Conservation (phyloP, 2,888 invertebrate species). For the Tipula vernalis region DNA sequence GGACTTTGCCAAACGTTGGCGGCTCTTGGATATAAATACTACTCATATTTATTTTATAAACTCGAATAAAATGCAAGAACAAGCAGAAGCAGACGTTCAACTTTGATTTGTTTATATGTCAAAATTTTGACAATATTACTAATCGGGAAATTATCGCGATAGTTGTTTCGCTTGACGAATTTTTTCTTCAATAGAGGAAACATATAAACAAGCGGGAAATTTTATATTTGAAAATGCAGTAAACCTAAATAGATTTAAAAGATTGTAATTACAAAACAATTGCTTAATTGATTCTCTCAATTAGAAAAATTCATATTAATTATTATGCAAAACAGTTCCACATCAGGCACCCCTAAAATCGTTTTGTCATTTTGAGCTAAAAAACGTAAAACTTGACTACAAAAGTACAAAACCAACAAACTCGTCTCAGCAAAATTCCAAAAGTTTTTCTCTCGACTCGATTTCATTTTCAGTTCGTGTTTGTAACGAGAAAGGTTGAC, state of each 20-base stretch:
- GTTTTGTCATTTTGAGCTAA: background rate
- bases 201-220: too few relatives aligned
- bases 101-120: background rate
- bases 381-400: too few relatives aligned
- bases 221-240: too few relatives aligned
- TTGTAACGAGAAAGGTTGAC: background rate
- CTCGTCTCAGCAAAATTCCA: background rate
- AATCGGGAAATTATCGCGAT: background rate
- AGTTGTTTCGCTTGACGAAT: background rate
- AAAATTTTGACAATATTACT: background rate
- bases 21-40: conserved; percentile 97
- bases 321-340: background rate
- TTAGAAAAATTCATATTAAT: too few relatives aligned
- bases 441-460: background rate
- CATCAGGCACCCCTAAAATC: background rate
- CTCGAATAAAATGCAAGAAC: background rate
- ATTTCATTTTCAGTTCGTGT: background rate
- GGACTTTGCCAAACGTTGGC: conserved; percentile 85
- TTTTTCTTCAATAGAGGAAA: too few relatives aligned
- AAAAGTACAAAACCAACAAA: background rate
- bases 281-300: too few relatives aligned
- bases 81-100: background rate
- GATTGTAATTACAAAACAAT: too few relatives aligned
- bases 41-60: conserved; percentile 55
- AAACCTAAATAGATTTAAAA: too few relatives aligned